phyloP scores from a whole-genome alignment of 2,113 vertebrate species.

The Podarcis muralis region DNA sequence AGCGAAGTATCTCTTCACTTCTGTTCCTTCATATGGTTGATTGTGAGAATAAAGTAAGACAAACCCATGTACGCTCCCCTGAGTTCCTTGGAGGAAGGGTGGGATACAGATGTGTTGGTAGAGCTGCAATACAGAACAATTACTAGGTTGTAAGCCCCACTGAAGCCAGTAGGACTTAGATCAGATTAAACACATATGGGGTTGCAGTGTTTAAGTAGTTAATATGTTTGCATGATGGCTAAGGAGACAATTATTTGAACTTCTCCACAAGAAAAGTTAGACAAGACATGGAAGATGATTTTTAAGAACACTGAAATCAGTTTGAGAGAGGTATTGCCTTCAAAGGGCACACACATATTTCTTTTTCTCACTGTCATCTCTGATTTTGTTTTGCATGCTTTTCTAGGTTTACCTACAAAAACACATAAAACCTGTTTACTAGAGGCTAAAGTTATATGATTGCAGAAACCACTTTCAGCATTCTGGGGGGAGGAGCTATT shows the following conservation, averaged over 20 bases:
- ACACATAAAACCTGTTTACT: not conserved
- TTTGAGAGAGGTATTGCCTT: not conserved
- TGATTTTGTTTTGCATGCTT: not conserved
- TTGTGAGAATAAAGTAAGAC: not conserved
- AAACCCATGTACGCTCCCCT: not conserved
- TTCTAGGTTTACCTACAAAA: not conserved
- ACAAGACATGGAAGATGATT: not conserved
- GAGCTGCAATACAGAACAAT: not conserved
- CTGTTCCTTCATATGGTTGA: not conserved
- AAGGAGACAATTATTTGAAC: not conserved
- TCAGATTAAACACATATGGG: not conserved
- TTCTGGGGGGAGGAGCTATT: not conserved
- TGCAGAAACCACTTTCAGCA: not conserved
- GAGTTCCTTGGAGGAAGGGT: not conserved
- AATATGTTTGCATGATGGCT: not conserved
- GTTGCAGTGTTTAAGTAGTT: not conserved
- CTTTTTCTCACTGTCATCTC: not conserved
- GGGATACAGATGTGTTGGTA: not conserved
- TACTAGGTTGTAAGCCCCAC: not conserved
- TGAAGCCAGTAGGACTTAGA: not conserved
- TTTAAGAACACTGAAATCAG: not conserved
- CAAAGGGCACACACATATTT: not conserved
- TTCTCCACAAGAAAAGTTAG: not conserved
- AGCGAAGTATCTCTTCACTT: not conserved
- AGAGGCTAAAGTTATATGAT: not conserved